These are phyloP conservation scores for Micronycteris hirsuta DNA, from an alignment of 2,113 vertebrate species.

Conservation along the genomic window DNA sequence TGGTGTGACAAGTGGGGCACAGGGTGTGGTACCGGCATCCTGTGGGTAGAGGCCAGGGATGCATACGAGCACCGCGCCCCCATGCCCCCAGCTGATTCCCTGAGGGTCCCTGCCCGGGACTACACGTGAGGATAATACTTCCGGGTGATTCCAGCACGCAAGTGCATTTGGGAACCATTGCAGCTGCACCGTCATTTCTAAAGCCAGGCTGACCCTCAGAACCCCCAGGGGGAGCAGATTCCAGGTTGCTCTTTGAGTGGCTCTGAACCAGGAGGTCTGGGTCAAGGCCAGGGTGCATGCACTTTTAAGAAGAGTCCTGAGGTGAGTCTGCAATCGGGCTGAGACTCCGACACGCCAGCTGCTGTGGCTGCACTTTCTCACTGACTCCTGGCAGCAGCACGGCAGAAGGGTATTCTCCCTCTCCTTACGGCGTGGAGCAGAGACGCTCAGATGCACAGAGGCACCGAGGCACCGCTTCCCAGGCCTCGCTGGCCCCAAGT, in stretches of 20 bases:
- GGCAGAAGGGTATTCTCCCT: rapidly evolving
- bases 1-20: not conserved
- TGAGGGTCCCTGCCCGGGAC: not conserved
- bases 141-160: not conserved
- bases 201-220: not conserved
- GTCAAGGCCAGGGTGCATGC: not conserved
- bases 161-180: not conserved
- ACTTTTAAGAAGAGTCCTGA: not conserved
- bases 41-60: not conserved
- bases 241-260: not conserved
- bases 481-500: not conserved
- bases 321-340: rapidly evolving
- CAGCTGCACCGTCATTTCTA: rapidly evolving
- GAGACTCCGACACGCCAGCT: not conserved
- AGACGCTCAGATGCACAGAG: not conserved
- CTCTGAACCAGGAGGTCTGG: not conserved
- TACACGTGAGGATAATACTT: rapidly evolving
- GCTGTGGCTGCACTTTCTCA: rapidly evolving
- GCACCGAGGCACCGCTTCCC: not conserved
- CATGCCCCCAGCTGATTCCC: rapidly evolving
- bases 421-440: not conserved
- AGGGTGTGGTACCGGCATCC: not conserved
- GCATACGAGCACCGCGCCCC: too few species aligned
- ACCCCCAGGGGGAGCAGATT: not conserved
- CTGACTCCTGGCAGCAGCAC: not conserved